Conservation (phyloP, 2,888 invertebrate genomes). For the Zygogramma bicolorata region DNA sequence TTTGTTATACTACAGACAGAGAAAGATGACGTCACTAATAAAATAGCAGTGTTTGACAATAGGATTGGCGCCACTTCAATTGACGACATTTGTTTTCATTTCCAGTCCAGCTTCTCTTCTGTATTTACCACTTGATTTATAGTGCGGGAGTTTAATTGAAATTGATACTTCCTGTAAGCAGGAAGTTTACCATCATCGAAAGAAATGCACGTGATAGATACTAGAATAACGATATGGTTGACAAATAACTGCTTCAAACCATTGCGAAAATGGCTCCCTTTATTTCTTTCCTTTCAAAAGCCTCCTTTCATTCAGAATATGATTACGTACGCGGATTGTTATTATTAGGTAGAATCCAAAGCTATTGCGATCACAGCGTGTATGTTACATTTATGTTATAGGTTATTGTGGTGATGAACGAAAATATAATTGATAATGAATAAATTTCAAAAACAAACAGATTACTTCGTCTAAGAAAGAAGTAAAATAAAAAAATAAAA, state of each 20-base stretch:
- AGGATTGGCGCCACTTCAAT: slow-evolving; percentile 66
- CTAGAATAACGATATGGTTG: background rate
- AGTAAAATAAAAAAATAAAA: no score
- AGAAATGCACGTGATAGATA: slow-evolving; percentile 15
- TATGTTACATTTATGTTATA: no score
- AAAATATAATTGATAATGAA: no score
- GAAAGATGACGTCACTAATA: slow-evolving; percentile 57
- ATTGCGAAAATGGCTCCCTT: no score
- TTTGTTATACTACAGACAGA: slow-evolving; percentile 55
- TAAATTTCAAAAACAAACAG: no score
- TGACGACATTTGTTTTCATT: slow-evolving; percentile 64
- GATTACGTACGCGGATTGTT: no score
- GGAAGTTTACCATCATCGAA: slow-evolving; percentile 47
- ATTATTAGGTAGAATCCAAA: no score
- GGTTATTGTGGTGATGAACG: no score
- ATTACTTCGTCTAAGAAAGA: no score
- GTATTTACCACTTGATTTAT: slow-evolving; percentile 66
- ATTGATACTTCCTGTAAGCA: slow-evolving; percentile 65
- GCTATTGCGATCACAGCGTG: no score
- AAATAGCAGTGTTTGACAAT: slow-evolving; percentile 58
- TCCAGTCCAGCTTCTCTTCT: slow-evolving; percentile 62
- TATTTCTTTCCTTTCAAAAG: no score
- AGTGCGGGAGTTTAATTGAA: slow-evolving; percentile 64
- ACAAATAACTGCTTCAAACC: background rate
- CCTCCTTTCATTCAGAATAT: no score